phyloP scores from a whole-genome alignment of 2,113 vertebrate genomes.

The Antechinus stuartii region DNA sequence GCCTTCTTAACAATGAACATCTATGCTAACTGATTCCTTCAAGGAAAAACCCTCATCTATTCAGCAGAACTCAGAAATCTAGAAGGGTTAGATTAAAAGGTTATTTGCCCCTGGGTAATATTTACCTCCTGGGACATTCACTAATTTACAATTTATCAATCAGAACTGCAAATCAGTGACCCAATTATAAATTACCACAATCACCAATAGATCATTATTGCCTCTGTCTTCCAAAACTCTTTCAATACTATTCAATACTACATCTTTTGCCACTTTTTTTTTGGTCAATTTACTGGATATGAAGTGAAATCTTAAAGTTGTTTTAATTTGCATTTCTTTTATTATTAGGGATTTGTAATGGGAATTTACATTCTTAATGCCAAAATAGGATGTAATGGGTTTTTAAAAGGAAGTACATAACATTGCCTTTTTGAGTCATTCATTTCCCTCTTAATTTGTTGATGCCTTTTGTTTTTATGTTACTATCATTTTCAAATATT shows the following conservation, averaged over 20 bases:
- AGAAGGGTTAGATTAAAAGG: background rate
- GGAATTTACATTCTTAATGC: background rate
- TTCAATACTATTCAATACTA: background rate
- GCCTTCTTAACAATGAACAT: background rate
- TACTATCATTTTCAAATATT: background rate
- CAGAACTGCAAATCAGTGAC: background rate
- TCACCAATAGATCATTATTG: background rate
- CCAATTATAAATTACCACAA: background rate
- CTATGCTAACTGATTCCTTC: background rate
- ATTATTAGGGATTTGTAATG: constrained; percentile 26
- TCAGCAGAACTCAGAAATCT: background rate
- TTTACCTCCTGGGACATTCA: background rate
- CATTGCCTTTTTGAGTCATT: constrained; percentile 37
- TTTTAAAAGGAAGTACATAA: background rate
- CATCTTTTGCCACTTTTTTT: constrained; percentile 33
- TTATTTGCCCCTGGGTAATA: background rate
- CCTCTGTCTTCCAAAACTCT: constrained; percentile 7
- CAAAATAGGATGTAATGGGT: background rate
- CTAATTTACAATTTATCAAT: constrained; percentile 13
- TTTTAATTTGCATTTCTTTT: constrained; percentile 39
- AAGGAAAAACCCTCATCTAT: background rate
- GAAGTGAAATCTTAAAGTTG: constrained; percentile 32
- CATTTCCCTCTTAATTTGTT: background rate
- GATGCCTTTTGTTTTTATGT: background rate
- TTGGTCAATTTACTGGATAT: background rate